phyloP scores from a whole-genome alignment of 2,888 invertebrate genomes.

The Sturmia bella region DNA sequence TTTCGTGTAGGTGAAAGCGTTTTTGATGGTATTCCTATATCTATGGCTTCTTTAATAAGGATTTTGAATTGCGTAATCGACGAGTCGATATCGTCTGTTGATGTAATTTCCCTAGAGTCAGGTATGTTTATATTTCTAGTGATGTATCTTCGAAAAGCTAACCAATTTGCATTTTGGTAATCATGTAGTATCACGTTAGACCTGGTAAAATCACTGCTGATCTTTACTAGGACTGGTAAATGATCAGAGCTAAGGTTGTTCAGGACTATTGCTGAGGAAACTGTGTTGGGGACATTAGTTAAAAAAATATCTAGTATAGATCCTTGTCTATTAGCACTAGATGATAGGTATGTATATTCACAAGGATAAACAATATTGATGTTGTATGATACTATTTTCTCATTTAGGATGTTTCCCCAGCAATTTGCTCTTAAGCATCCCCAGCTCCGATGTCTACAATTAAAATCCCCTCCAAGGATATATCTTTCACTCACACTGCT shows the following conservation, averaged over 20 bases:
- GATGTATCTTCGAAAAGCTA: neutral
- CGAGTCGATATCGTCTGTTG: too few relatives aligned
- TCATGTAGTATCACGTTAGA: neutral
- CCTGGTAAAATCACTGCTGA: too few relatives aligned
- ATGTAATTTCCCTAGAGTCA: too few relatives aligned
- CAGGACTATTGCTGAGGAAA: neutral
- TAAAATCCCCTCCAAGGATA: slow-evolving; percentile 34
- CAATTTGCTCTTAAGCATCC: slow-evolving; percentile 8
- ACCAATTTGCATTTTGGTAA: too few relatives aligned
- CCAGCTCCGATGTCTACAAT: slow-evolving; percentile 25
- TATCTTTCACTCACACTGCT: slow-evolving; percentile 1
- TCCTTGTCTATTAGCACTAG: neutral
- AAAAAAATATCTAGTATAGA: neutral
- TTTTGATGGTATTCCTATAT: too few relatives aligned
- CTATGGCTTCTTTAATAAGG: too few relatives aligned
- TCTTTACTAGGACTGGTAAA: neutral
- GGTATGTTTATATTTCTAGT: too few relatives aligned
- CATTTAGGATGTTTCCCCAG: slow-evolving; percentile 14
- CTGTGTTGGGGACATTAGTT: neutral
- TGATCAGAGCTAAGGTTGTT: neutral
- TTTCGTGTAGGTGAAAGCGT: too few relatives aligned
- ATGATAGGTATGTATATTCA: neutral
- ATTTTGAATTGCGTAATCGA: too few relatives aligned
- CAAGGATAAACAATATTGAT: neutral
- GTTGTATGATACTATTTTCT: neutral